Base-by-base conservation (phyloP, 2,113 vertebrate species). In the Tonatia bakeri region DNA sequence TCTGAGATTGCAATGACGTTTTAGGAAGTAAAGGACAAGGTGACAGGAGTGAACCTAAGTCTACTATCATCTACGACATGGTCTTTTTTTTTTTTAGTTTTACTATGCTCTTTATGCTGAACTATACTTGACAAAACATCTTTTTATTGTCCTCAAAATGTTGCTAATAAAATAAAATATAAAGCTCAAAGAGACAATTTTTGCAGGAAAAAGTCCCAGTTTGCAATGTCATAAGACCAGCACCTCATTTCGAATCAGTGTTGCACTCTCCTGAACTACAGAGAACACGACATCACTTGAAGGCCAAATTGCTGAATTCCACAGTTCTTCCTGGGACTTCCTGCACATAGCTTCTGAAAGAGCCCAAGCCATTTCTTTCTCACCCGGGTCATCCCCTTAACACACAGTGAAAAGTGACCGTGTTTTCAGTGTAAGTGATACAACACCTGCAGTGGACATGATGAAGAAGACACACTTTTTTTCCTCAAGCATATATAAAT, bases 21-120 rank as follows among this genome's bases (percentile, higher is more conserved):
- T 95, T 87, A 87, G 83, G 50, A 96, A 96, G 56, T 33, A 75
- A 91, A 84, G 54, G 28, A 59, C 31, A 31, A 52, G 15, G 64
- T 67, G 90, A 81, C 9, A 38, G 20, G 13, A 83, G 10, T 3
- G 1, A 79, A 94, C 28, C 8, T 36, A 86, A 79, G 65, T 56
- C 33, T 70, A 8, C 4, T 54, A 17, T 52, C n/a, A 36, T 38
- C n/a, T 83, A 73, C 52, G 36, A 54, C 59, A 31, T 0, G 50
- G 28, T 73, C 87, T 70, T 67, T 16, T 90, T 70, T 22, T n/a
- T 22, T n/a, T 13, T 92, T 65, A 95, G 26, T 88, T 54, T 84
- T 72, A 72, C 10, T 56, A 64, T 11, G 90, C 17, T 59, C 38
- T 86, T 76, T 50, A 54, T 17, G 85, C 2, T 9, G 91, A 72